Conservation (phyloP, 2,113 vertebrate species). For the Chionodraco myersi region DNA sequence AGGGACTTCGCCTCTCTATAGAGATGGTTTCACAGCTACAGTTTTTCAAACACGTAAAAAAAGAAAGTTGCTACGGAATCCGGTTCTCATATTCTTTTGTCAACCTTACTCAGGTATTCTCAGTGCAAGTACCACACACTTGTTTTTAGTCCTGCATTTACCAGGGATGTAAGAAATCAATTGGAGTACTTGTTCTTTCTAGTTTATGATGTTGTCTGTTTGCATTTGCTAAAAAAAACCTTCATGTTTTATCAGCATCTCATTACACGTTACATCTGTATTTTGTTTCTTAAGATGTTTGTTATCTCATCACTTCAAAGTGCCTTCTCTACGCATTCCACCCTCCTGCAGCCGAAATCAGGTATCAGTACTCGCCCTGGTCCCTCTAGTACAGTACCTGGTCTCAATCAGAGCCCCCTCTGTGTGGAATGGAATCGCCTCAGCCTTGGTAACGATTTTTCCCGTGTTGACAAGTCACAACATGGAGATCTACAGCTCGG, state of each 20-base stretch:
- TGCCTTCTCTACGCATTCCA: conserved; percentile 19
- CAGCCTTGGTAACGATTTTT: conserved; percentile 83
- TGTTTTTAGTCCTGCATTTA: background rate
- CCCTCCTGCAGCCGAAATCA: conserved; percentile 40
- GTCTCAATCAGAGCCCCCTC: conserved; percentile 73
- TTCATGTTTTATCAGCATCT: background rate
- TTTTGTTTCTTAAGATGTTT: conserved; percentile 11
- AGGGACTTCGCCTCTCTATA: too few relatives aligned
- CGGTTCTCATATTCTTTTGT: background rate
- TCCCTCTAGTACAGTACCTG: conserved; percentile 66
- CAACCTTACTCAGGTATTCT: background rate
- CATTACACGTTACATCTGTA: background rate
- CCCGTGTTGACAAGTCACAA: conserved; percentile 85
- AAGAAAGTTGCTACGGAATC: background rate
- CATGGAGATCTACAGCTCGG: conserved; percentile 85
- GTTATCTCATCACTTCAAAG: conserved; percentile 41
- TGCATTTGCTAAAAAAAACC: background rate
- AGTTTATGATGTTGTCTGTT: conserved; percentile 17
- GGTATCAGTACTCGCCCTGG: conserved; percentile 24
- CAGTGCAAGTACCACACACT: background rate
- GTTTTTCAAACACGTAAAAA: background rate
- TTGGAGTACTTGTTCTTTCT: background rate
- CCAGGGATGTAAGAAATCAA: background rate
- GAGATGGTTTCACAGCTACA: background rate
- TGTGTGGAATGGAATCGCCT: conserved; percentile 79